Conservation (phyloP, 1,140 invertebrate genomes). For the Neodiprion pinetum region DNA sequence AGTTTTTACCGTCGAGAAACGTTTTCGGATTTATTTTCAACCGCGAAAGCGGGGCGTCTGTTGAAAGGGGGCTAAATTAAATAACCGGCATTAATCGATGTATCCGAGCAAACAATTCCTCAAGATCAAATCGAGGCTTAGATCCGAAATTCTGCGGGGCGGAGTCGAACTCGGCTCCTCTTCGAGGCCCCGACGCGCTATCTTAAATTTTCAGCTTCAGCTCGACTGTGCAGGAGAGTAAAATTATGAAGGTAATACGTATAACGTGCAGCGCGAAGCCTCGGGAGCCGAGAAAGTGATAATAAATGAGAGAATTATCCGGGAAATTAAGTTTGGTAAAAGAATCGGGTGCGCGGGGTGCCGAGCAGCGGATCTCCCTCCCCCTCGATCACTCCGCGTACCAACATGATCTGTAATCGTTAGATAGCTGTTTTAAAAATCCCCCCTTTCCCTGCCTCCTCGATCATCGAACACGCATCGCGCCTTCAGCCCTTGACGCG, state of each 20-base stretch:
- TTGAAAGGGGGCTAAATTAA: neutral
- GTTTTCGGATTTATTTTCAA: too few species aligned
- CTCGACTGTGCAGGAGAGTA: slow-evolving; percentile 30
- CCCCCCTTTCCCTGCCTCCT: too few species aligned
- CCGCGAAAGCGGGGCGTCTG: neutral
- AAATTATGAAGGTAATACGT: slow-evolving; percentile 37
- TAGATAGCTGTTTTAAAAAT: slow-evolving; percentile 2
- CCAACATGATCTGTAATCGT: slow-evolving; percentile 29
- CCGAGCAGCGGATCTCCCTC: neutral
- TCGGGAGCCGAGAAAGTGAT: slow-evolving; percentile 24
- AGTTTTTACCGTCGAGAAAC: too few species aligned
- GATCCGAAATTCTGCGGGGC: neutral
- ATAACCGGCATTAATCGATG: neutral
- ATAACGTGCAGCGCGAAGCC: neutral
- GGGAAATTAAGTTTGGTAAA: slow-evolving; percentile 39
- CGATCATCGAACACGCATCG: too few species aligned
- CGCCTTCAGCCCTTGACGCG: too few species aligned
- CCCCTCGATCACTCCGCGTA: neutral
- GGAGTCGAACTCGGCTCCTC: neutral
- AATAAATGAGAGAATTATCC: slow-evolving; percentile 38
- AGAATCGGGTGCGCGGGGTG: slow-evolving; percentile 17
- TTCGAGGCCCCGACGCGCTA: slow-evolving; percentile 13
- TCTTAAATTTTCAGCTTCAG: slow-evolving; percentile 39
- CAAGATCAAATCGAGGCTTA: neutral
- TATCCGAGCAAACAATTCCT: neutral